Evolutionary conservation across 2,888 invertebrate species (phyloP).

Genomic region (Drosophila lacicola): DNA sequence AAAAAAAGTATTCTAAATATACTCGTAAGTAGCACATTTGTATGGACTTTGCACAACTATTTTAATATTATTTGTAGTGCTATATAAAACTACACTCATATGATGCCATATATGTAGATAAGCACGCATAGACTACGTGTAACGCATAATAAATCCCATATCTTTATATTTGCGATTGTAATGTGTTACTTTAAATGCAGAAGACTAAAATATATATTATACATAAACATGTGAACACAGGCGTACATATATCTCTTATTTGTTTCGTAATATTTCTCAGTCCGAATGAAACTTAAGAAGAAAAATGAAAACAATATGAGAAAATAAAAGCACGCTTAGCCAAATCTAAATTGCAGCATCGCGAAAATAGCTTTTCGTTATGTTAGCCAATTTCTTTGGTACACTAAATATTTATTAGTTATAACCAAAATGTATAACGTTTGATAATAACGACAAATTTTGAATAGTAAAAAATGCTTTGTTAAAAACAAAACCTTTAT

Average conservation of each 20-base stretch:
- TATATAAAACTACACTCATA: neutral
- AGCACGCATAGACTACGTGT: neutral
- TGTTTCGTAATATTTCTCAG: too few relatives aligned
- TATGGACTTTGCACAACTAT: neutral
- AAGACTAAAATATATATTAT: neutral
- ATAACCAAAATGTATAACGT: too few relatives aligned
- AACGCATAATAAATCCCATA: constrained; percentile 1
- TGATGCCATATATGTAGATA: neutral
- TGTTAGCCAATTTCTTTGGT: too few relatives aligned
- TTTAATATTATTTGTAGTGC: neutral
- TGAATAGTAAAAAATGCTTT: too few relatives aligned
- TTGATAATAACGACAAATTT: too few relatives aligned
- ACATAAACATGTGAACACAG: neutral
- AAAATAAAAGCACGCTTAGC: too few relatives aligned
- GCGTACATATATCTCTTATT: neutral
- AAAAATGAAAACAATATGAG: too few relatives aligned
- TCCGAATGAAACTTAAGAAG: too few relatives aligned
- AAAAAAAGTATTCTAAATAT: neutral
- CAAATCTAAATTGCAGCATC: too few relatives aligned
- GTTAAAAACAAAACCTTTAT: too few relatives aligned
- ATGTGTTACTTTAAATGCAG: neutral
- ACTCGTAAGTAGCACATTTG: neutral
- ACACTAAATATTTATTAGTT: too few relatives aligned
- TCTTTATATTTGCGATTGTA: neutral
- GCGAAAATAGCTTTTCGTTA: too few relatives aligned